These are phyloP conservation scores for Stramonita haemastoma DNA, from an alignment of 2,888 invertebrate genomes.

Conservation along the genomic window DNA sequence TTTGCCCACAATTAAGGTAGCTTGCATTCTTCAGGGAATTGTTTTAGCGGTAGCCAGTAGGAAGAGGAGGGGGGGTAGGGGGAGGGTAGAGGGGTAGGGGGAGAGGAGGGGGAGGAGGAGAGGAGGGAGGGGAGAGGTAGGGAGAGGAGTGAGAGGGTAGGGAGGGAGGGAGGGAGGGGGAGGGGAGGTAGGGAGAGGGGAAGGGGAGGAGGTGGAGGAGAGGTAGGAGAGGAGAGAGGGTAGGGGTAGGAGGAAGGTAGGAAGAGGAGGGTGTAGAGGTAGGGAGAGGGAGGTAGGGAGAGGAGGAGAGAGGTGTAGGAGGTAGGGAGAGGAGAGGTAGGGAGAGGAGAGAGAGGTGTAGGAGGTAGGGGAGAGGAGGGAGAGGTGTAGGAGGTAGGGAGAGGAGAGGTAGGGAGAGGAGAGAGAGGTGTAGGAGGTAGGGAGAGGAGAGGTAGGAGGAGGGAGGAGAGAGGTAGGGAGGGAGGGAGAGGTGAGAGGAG, in stretches of 20 bases:
- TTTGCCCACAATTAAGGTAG: too few relatives aligned
- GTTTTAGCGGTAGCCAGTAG: too few relatives aligned
- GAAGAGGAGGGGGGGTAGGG: not conserved
- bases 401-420: not conserved
- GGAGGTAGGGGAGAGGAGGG: not conserved
- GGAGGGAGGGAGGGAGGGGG: not conserved
- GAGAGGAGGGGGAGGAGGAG: not conserved
- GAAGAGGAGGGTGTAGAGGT: not conserved
- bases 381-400: not conserved
- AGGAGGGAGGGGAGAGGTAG: not conserved
- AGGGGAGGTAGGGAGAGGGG: not conserved
- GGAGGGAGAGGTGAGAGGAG: not conserved
- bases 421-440: not conserved
- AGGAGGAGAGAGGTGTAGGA: not conserved
- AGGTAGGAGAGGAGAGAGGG: not conserved
- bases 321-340: not conserved
- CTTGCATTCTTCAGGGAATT: not conserved
- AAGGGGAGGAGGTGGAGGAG: not conserved
- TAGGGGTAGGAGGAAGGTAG: not conserved
- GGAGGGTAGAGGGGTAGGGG: not conserved
- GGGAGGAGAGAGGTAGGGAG: not conserved
- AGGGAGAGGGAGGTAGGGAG: not conserved
- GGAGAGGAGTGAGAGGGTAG: not conserved
- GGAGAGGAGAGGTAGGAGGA: not conserved
- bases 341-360: not conserved